These are phyloP conservation scores for Brachymystax lenok DNA, from an alignment of 2,797 vertebrate species.

Conservation along the genomic window DNA sequence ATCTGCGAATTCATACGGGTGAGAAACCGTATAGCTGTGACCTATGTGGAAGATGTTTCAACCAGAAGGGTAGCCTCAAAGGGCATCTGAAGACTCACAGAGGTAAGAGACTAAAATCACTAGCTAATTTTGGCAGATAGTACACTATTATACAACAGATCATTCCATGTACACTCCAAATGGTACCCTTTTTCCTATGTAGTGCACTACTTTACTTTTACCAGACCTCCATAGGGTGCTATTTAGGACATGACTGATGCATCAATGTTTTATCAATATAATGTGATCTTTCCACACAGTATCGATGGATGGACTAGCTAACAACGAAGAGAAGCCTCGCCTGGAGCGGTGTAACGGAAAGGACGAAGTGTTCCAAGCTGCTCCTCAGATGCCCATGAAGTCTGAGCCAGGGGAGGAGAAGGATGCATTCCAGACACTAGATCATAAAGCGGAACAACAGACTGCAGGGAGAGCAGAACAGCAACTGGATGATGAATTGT, in stretches of 20 bases:
- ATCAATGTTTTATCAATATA: background rate
- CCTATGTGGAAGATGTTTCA: conserved; percentile 67
- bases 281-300: conserved; percentile 5
- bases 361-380: background rate
- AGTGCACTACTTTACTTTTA: too few relatives aligned
- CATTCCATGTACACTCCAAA: too few relatives aligned
- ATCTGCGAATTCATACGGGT: conserved; percentile 70
- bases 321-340: conserved; percentile 8
- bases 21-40: conserved; percentile 72
- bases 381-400: conserved; percentile 45
- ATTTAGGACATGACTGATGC: background rate
- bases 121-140: too few relatives aligned
- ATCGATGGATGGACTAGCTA: background rate
- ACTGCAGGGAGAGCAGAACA: conserved; percentile 19
- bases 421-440: background rate
- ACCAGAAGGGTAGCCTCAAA: conserved; percentile 74
- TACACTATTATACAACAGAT: too few relatives aligned
- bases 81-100: conserved; percentile 72
- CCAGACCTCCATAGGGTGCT: background rate
- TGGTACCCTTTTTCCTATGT: too few relatives aligned
- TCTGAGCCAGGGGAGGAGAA: conserved; percentile 54
- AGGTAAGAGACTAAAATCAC: conserved; percentile 45
- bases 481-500: conserved; percentile 20
- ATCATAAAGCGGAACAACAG: conserved; percentile 24
- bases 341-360: background rate